Percentiles rank a stretch among this genome's conserved stretches.
phyloP scores from a whole-genome alignment of 2,797 vertebrate species.

The Peromyscus aztecus region DNA sequence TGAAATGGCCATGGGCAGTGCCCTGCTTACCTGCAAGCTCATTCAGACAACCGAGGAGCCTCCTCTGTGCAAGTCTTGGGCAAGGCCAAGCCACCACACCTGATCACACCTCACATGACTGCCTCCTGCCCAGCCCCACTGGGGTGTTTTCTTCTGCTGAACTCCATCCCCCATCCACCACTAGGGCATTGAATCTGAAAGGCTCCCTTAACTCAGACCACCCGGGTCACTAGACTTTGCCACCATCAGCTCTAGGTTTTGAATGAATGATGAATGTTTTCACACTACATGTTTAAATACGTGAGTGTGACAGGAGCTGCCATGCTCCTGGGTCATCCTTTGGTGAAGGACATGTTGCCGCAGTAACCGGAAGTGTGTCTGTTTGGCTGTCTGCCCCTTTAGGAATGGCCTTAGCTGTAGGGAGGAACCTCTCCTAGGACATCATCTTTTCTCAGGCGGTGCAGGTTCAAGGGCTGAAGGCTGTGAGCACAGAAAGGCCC shows the following conservation, averaged over 20 bases:
- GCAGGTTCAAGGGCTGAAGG: background rate
- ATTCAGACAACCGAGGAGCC: background rate
- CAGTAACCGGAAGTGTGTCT: background rate
- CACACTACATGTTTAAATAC: background rate
- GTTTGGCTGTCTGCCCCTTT: background rate
- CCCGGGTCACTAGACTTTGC: background rate
- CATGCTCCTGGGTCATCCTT: background rate
- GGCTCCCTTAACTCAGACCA: background rate
- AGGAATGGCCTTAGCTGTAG: background rate
- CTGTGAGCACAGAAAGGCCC: background rate
- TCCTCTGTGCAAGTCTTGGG: background rate
- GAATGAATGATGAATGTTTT: background rate
- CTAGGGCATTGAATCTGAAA: background rate
- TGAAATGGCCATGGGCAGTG: background rate
- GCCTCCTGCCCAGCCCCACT: rapidly evolving
- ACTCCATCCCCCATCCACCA: no score
- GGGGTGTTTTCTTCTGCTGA: background rate
- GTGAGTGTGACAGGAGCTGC: background rate
- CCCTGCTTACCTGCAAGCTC: background rate
- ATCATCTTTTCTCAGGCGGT: background rate
- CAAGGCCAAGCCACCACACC: background rate
- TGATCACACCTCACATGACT: background rate
- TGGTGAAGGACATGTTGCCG: background rate
- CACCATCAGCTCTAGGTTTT: background rate
- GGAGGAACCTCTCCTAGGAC: background rate